A percentile compares a stretch with the other conserved stretches of the same genome.
phyloP scores from a whole-genome alignment of 2,888 invertebrate species.

The Rhynchonema sp. region DNA sequence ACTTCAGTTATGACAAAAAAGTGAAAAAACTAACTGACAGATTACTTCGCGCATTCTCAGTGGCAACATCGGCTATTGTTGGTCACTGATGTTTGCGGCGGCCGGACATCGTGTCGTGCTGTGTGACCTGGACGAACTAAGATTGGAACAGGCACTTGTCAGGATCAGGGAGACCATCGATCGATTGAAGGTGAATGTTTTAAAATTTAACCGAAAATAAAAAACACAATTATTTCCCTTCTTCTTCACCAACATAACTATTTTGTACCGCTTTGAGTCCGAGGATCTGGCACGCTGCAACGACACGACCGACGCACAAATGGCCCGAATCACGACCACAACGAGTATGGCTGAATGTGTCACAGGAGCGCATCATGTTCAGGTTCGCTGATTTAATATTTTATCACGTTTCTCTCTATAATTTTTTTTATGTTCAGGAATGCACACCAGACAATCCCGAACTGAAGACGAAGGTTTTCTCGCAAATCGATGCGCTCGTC shows the following conservation, averaged over 20 bases:
- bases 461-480: constrained; percentile 58
- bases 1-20: too few relatives aligned
- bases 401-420: background rate
- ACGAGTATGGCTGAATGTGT: background rate
- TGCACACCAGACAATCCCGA: constrained; percentile 74
- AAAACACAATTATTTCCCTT: too few relatives aligned
- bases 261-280: too few relatives aligned
- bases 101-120: background rate
- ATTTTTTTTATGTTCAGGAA: constrained; percentile 40
- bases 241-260: too few relatives aligned
- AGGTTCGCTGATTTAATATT: background rate
- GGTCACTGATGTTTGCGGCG: background rate
- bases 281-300: background rate
- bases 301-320: background rate
- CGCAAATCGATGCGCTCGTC: constrained; percentile 43
- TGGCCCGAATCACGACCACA: background rate
- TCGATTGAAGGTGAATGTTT: too few relatives aligned
- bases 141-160: background rate
- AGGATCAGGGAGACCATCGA: background rate
- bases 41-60: background rate
- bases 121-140: background rate
- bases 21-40: background rate
- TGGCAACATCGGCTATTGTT: background rate
- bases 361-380: background rate
- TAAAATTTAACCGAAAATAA: too few relatives aligned